phyloP scores from a whole-genome alignment of 2,797 vertebrate genomes.

The Loriculus beryllinus region DNA sequence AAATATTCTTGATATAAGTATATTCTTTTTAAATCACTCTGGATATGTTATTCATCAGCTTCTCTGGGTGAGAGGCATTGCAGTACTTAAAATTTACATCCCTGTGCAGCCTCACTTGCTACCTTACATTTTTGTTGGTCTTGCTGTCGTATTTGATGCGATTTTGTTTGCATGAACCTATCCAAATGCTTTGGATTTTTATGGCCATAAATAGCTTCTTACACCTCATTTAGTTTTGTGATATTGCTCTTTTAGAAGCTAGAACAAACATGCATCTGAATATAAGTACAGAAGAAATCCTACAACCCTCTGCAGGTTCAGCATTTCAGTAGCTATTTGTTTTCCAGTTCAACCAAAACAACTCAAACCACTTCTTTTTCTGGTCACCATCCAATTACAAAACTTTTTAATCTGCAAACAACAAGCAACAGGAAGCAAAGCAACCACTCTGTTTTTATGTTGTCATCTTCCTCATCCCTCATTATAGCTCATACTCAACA shows the following conservation, averaged over 20 bases:
- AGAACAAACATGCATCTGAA: neutral
- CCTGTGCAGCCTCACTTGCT: neutral
- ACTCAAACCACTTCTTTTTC: neutral
- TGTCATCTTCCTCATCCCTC: neutral
- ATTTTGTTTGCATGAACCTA: neutral
- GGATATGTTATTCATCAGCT: neutral
- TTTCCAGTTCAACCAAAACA: neutral
- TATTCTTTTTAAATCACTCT: neutral
- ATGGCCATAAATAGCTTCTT: neutral
- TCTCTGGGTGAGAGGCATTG: neutral
- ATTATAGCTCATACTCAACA: neutral
- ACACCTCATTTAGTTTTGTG: neutral
- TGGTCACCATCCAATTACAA: neutral
- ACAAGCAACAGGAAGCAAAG: neutral
- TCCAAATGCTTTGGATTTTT: neutral
- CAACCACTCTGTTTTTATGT: neutral
- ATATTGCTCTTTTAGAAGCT: neutral
- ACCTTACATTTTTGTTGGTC: neutral
- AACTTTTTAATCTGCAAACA: neutral
- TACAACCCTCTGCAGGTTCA: neutral
- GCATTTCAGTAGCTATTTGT: neutral
- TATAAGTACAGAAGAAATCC: neutral
- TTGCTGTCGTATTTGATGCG: neutral
- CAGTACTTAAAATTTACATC: neutral
- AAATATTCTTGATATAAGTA: neutral